phyloP scores from a whole-genome alignment of 2,888 invertebrate genomes.

The Troilus luridus region DNA sequence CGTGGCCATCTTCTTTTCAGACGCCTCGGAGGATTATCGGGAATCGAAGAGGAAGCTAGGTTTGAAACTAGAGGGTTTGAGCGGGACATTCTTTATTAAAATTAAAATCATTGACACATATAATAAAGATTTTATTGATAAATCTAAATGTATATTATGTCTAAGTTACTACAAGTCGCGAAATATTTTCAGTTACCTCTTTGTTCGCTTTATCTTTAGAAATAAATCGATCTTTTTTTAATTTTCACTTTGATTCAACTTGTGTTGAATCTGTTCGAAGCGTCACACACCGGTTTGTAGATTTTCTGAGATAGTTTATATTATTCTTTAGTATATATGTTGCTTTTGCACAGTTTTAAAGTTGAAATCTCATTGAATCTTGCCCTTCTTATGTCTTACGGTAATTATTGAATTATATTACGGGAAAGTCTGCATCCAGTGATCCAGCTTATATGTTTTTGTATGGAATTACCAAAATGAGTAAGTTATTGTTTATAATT shows the following conservation, averaged over 20 bases:
- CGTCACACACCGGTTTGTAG: constrained; percentile 17
- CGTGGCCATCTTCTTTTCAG: no score
- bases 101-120: no score
- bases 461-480: constrained; percentile 40
- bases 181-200: neutral
- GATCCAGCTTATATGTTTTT: constrained; percentile 31
- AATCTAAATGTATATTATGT: neutral
- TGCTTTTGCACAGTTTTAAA: neutral
- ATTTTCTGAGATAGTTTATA: neutral
- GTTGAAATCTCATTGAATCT: neutral
- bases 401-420: neutral
- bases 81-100: no score
- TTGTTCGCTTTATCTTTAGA: neutral
- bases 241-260: constrained; percentile 2
- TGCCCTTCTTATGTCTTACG: neutral
- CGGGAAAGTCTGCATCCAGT: neutral
- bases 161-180: neutral
- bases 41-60: no score
- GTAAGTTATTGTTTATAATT: neutral
- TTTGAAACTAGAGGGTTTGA: no score
- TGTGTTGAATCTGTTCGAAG: neutral
- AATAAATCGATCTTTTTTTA: neutral
- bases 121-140: no score
- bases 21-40: no score
- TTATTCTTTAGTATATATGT: neutral